Conservation (phyloP, 2,113 vertebrate species). For the Panurus biarmicus region DNA sequence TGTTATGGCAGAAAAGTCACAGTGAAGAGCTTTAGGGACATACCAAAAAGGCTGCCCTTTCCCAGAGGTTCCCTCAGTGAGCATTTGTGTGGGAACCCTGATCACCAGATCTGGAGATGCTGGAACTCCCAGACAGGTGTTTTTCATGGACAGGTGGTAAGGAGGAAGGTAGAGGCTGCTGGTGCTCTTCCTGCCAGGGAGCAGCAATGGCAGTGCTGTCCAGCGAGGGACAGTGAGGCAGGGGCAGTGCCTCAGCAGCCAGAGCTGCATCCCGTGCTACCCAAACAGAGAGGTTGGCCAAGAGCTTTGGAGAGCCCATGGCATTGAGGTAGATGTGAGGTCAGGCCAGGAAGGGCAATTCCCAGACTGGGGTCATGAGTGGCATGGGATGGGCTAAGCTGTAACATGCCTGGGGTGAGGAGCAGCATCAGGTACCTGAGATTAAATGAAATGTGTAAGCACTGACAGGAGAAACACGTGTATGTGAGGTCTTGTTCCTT, state of each 20-base stretch:
- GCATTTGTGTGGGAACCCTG: not conserved
- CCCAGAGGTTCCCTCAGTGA: not conserved
- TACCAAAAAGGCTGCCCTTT: not conserved
- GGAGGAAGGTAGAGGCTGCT: not conserved
- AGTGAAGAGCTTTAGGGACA: not conserved
- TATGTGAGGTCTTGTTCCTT: not conserved
- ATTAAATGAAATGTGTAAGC: not conserved
- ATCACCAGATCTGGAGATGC: not conserved
- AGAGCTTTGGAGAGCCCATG: not conserved
- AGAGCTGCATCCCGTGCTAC: not conserved
- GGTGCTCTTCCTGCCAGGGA: not conserved
- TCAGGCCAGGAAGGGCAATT: not conserved
- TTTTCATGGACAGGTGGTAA: not conserved
- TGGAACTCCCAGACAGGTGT: not conserved
- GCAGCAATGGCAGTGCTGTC: not conserved
- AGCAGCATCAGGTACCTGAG: rapidly evolving
- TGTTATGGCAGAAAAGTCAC: not conserved
- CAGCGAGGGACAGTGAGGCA: rapidly evolving
- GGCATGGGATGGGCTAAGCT: rapidly evolving
- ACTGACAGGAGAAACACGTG: not conserved
- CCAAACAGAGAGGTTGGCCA: rapidly evolving
- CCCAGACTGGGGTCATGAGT: rapidly evolving
- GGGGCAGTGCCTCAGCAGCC: rapidly evolving
- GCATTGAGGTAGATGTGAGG: not conserved
- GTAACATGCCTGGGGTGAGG: rapidly evolving